Conservation (phyloP, 2,797 vertebrate species). For the Lepilemur ruficaudatus region DNA sequence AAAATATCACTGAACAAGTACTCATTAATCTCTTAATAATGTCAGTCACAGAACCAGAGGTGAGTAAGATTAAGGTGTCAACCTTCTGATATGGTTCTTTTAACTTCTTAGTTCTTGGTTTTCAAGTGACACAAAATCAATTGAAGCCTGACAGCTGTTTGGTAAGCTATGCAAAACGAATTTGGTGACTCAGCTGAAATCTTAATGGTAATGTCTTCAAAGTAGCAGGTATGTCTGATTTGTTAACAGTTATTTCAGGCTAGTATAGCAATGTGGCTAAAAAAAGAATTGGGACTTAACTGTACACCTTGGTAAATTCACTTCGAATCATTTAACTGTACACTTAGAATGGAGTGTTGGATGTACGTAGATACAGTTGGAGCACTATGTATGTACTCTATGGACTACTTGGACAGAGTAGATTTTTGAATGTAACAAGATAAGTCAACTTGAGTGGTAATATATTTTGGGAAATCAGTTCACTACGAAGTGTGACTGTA, state of each 20-base stretch:
- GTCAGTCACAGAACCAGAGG: slow-evolving; percentile 19
- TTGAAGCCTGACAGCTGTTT: slow-evolving; percentile 53
- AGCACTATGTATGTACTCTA: too few relatives aligned
- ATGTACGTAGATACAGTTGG: too few relatives aligned
- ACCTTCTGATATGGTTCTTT: slow-evolving; percentile 56
- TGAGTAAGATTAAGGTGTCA: slow-evolving; percentile 53
- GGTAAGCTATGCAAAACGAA: slow-evolving; percentile 49
- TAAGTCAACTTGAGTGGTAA: too few relatives aligned
- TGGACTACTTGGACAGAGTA: too few relatives aligned
- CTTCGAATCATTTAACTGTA: too few relatives aligned
- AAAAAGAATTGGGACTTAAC: background rate
- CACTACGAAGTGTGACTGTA: too few relatives aligned
- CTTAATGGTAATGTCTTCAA: background rate
- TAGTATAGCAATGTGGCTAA: background rate
- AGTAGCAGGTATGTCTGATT: background rate
- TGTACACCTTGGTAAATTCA: too few relatives aligned
- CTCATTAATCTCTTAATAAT: slow-evolving; percentile 60
- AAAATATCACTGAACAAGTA: slow-evolving; percentile 4
- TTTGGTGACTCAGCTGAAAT: slow-evolving; percentile 20
- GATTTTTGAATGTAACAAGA: too few relatives aligned
- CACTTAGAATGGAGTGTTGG: too few relatives aligned
- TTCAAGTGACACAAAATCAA: slow-evolving; percentile 62
- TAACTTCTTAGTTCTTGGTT: slow-evolving; percentile 62
- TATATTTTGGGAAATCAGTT: too few relatives aligned
- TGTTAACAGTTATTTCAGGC: background rate